These are phyloP conservation scores for Macroglossus sobrinus DNA, from an alignment of 2,113 vertebrate genomes.

Conservation along the genomic window DNA sequence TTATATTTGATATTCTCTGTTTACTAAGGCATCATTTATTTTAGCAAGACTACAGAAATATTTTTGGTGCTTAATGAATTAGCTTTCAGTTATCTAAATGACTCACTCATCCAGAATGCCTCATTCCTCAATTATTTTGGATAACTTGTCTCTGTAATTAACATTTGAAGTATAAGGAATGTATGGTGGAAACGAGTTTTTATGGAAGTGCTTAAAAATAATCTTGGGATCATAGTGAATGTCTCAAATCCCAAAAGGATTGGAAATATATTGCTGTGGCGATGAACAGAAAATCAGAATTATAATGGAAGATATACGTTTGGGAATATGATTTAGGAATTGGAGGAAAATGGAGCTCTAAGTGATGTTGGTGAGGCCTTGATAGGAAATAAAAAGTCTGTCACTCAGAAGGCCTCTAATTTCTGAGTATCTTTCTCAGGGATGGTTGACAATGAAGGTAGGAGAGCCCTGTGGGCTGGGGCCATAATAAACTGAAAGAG, in stretches of 20 bases:
- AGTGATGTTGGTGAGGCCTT: neutral
- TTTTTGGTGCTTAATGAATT: constrained; percentile 25
- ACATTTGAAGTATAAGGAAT: neutral
- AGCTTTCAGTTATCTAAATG: constrained; percentile 2
- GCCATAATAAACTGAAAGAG: neutral
- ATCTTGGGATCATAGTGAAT: neutral
- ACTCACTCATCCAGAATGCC: neutral
- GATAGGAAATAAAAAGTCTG: neutral
- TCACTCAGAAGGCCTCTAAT: neutral
- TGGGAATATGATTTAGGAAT: neutral
- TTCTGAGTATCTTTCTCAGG: neutral
- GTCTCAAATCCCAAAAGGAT: neutral
- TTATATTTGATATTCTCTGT: neutral
- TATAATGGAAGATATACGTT: neutral
- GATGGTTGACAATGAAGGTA: neutral
- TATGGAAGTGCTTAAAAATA: constrained; percentile 1
- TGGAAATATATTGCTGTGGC: neutral
- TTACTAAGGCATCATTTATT: constrained; percentile 17
- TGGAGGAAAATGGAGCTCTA: neutral
- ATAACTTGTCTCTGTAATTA: constrained; percentile 11
- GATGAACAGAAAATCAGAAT: neutral
- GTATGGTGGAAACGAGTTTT: constrained; percentile 6
- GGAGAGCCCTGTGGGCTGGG: neutral
- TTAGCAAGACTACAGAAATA: neutral
- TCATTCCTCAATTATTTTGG: constrained; percentile 6